Conservation (phyloP, 2,113 vertebrate species). For the Triplophysa rosa region DNA sequence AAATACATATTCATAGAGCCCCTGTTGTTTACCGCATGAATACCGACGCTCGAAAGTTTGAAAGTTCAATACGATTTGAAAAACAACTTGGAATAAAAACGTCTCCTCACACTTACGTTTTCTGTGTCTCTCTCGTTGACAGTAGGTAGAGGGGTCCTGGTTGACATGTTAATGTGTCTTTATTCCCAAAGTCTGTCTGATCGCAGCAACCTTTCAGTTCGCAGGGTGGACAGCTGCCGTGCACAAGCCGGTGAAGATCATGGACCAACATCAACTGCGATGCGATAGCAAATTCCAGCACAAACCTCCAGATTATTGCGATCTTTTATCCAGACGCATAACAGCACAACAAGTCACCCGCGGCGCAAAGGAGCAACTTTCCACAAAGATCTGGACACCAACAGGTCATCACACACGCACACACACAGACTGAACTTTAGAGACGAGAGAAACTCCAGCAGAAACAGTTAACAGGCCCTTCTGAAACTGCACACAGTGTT, state of each 20-base stretch:
- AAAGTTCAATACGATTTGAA: not conserved
- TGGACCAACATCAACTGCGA: constrained; percentile 43
- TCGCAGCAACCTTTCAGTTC: constrained; percentile 40
- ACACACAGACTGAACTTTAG: not conserved
- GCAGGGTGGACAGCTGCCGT: constrained; percentile 44
- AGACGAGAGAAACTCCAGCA: constrained; percentile 10
- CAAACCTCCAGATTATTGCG: constrained; percentile 39
- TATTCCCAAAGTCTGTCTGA: constrained; percentile 41
- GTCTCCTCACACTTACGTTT: constrained; percentile 74
- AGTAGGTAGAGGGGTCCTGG: constrained; percentile 83
- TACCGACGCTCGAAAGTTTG: not conserved
- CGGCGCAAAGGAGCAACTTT: constrained; percentile 42
- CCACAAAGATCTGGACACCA: constrained; percentile 27
- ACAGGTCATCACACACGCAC: constrained; percentile 37
- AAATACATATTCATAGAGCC: no score
- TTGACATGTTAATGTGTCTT: constrained; percentile 76
- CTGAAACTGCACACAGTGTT: constrained; percentile 49
- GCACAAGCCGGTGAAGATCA: constrained; percentile 51
- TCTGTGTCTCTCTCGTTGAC: constrained; percentile 85
- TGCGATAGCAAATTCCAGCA: constrained; percentile 41
- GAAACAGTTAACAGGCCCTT: constrained; percentile 49
- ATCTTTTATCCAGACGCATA: constrained; percentile 47
- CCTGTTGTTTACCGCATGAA: not conserved
- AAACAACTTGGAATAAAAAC: not conserved
- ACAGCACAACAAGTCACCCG: constrained; percentile 44